These are phyloP conservation scores for Scaptomyza cyrtandrae DNA, from an alignment of 2,888 invertebrate genomes.

Conservation along the genomic window DNA sequence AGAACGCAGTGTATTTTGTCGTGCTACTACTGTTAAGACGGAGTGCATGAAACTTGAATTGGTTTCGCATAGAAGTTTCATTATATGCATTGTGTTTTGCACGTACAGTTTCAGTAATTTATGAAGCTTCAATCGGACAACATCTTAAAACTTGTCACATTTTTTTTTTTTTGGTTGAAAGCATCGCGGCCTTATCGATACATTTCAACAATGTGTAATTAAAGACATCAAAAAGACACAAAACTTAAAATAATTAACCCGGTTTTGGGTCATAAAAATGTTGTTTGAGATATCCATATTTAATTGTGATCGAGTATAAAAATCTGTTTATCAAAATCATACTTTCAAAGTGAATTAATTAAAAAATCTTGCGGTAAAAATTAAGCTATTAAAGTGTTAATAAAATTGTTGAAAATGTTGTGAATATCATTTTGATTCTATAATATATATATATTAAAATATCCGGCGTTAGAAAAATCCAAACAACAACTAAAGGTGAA, in stretches of 20 bases:
- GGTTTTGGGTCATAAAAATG: neutral
- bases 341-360: neutral
- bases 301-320: neutral
- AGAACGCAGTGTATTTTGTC: slow-evolving; percentile 4
- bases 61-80: slow-evolving; percentile 24
- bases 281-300: neutral
- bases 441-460: neutral
- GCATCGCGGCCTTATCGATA: slow-evolving; percentile 1
- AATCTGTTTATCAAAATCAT: neutral
- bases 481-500: neutral
- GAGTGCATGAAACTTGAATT: slow-evolving; percentile 48
- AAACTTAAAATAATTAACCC: neutral
- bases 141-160: slow-evolving; percentile 18
- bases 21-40: slow-evolving; percentile 10
- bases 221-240: neutral
- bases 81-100: slow-evolving; percentile 17
- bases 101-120: slow-evolving; percentile 42
- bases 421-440: neutral
- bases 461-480: neutral
- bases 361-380: neutral
- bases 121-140: slow-evolving; percentile 35
- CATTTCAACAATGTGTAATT: neutral
- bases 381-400: neutral
- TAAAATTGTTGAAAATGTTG: neutral
- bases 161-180: neutral